Base-by-base conservation (phyloP, 2,113 vertebrate species). In the Phylloscopus whistleri region DNA sequence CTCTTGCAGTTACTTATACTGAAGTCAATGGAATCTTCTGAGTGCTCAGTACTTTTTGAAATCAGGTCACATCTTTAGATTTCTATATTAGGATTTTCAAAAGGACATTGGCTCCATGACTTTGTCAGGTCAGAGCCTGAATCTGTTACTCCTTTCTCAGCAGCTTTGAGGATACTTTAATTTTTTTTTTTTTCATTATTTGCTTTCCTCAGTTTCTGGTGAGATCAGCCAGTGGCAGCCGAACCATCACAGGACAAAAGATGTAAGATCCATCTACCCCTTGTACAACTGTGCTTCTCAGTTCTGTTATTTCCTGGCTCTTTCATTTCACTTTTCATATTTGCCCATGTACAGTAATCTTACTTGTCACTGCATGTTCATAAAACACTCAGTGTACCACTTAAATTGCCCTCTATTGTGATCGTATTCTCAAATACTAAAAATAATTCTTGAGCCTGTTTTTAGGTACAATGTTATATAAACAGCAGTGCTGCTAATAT, bases 61-160 rank as follows among this genome's bases (percentile, higher is more conserved):
- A 97, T 89, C 80, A 78, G 91, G 76, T 93, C 83, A 89, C 48
- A 74, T 92, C 79, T 89, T 92, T 60, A 81, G 43, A 83, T 81
- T 90, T 95, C 92, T 95, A 94, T 93, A 81, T 92, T 92, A 74
- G 76, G 90, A 67, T 83, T 92, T 93, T 95, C 84, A 93, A 94
- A 96, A 89, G 80, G 84, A 87, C 86, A 3, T 64, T 94, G 87
- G 49, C 26, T 92, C n/a, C 13, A 16, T 67, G 83, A 81, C 76
- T 94, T 53, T 92, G 39, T 81, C 66, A 82, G 86, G 94, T 94
- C 93, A 94, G 80, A 89, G 52, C 49, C 62, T 31, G 35, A 46
- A 94, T 79, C 69, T 68, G 28, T 56, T 84, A 78, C 11, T 93
- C 28, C 58, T 91, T 95, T 97, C 69, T 91, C 79, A 92, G 83